Evolutionary conservation across 2,888 invertebrate species (phyloP).

Genomic region (Criorhina ranunculi): DNA sequence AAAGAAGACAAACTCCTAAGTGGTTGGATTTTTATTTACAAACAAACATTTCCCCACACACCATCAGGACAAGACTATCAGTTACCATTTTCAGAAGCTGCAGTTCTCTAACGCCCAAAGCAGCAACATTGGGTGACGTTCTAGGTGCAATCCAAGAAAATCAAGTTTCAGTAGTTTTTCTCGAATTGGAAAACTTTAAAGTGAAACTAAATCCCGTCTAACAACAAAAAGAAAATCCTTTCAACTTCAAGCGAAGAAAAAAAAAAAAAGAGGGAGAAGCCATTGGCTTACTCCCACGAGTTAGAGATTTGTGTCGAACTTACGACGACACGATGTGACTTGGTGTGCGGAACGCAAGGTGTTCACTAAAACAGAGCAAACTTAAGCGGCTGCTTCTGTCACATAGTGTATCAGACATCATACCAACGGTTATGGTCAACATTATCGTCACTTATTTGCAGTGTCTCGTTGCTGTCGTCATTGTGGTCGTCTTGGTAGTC

Average conservation of each 20-base stretch:
- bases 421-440: constrained; percentile 60
- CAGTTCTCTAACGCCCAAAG: constrained; percentile 26
- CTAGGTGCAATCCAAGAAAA: constrained; percentile 58
- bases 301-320: constrained; percentile 58
- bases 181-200: constrained; percentile 76
- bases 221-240: constrained; percentile 58
- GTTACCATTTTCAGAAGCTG: constrained; percentile 36
- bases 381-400: constrained; percentile 35
- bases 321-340: constrained; percentile 4
- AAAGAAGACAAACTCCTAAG: constrained; percentile 68
- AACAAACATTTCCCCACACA: constrained; percentile 44
- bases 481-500: constrained; percentile 61
- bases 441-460: constrained; percentile 60
- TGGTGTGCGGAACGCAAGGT: constrained; percentile 25
- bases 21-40: constrained; percentile 73
- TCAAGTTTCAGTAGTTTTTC: constrained; percentile 71
- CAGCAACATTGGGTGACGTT: constrained; percentile 66
- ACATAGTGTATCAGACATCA: constrained; percentile 56
- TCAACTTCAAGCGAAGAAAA: constrained; percentile 20
- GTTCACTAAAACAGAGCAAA: not conserved
- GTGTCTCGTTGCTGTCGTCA: constrained; percentile 56
- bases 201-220: constrained; percentile 71
- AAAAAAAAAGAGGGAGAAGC: constrained; percentile 4
- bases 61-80: constrained; percentile 47
- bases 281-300: constrained; percentile 22